A percentile compares a stretch with the other conserved stretches of the same genome.
Conservation (phyloP, 1,140 invertebrate species). For the Parapsyche elsis region DNA sequence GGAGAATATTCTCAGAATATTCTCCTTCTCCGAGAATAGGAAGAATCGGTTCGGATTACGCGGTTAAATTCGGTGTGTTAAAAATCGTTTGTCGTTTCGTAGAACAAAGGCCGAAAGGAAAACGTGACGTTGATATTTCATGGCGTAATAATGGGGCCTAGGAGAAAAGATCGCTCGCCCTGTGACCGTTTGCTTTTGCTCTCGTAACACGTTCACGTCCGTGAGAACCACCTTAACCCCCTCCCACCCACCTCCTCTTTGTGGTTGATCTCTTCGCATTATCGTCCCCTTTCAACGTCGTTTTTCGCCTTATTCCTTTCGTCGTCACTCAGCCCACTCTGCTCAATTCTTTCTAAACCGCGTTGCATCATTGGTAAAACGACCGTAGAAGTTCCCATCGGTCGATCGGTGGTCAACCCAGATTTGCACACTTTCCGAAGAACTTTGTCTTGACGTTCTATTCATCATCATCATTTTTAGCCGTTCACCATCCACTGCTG, state of each 20-base stretch:
- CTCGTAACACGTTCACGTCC: slow-evolving; percentile 24
- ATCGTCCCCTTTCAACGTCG: not conserved
- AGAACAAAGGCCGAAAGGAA: slow-evolving; percentile 14
- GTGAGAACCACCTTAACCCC: not conserved
- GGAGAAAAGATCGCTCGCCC: not conserved
- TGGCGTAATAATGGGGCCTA: slow-evolving; percentile 1
- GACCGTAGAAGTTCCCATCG: not conserved
- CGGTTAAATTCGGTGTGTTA: not conserved
- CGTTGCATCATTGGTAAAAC: not conserved
- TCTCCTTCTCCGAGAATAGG: no score
- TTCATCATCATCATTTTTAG: no score
- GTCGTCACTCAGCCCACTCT: no score
- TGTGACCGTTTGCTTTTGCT: slow-evolving; percentile 1
- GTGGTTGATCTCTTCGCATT: not conserved
- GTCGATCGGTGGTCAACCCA: not conserved
- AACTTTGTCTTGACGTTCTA: no score
- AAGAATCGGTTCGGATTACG: not conserved
- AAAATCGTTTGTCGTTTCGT: not conserved
- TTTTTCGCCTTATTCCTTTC: not conserved
- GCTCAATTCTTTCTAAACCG: no score
- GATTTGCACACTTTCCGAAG: no score
- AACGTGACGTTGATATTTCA: slow-evolving; percentile 29
- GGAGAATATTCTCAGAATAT: no score
- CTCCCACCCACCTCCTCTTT: not conserved
- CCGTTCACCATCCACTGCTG: no score